Evolutionary conservation across 2,888 invertebrate species (phyloP).

Genomic region (Eupeodes latifasciatus): DNA sequence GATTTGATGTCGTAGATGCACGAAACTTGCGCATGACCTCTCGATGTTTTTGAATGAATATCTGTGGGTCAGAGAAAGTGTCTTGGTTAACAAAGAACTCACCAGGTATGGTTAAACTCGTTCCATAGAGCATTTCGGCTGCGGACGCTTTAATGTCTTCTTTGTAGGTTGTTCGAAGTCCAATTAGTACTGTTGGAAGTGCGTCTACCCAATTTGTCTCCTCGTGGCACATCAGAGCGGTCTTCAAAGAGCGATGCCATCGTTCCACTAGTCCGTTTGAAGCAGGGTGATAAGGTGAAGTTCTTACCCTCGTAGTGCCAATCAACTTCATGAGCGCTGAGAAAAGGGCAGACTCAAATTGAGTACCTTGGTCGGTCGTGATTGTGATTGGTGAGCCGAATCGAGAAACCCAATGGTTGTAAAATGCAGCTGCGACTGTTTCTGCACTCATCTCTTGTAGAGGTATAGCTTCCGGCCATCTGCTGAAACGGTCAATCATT

Average conservation of each 20-base stretch:
- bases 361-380: conserved; percentile 60
- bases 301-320: conserved; percentile 32
- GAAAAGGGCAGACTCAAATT: conserved; percentile 61
- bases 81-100: too few species aligned
- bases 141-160: conserved; percentile 39
- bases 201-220: conserved; percentile 39
- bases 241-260: conserved; percentile 52
- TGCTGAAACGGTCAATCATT: conserved; percentile 45
- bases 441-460: conserved; percentile 50
- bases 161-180: conserved; percentile 29
- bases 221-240: conserved; percentile 51
- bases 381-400: conserved; percentile 55
- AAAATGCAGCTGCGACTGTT: conserved; percentile 52
- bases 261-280: conserved; percentile 64
- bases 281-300: conserved; percentile 56
- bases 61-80: too few species aligned
- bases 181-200: conserved; percentile 43
- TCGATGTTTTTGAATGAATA: too few species aligned
- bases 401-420: conserved; percentile 45
- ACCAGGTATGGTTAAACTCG: too few species aligned
- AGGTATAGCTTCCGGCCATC: conserved; percentile 51
- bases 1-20: too few species aligned
- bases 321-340: conserved; percentile 30
- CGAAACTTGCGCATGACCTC: too few species aligned
- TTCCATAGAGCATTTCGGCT: conserved; percentile 50